Evolutionary conservation across 2,113 vertebrate genomes (phyloP), one percentile per base, ranked within the genome.

Genomic region (Pteropus alecto): DNA sequence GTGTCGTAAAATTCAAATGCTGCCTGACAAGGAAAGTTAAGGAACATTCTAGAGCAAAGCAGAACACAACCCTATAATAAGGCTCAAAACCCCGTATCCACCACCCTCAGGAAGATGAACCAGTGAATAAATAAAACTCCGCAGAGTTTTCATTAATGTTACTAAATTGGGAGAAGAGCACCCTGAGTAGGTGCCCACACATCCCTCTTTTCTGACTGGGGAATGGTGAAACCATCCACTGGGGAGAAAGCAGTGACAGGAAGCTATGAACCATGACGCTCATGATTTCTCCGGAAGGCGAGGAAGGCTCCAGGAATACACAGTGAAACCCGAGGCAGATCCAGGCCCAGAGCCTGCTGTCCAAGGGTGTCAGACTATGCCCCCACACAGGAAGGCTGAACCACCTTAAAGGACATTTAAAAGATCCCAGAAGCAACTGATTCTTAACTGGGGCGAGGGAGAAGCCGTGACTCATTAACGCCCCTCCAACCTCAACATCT

Each of bases 301-400:
- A 33, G 68, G 11, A 92, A 19, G 24, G 24, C 28, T 38, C 38
- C 9, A 19, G 35, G 10, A 19, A 13, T 0, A 63, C 14, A 19
- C 2, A 15, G 13, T 26, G 19, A 78, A 85, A 65, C 6, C 19
- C 5, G 1, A 19, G 58, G 71, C 21, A 93, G n/a, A 63, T 4
- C 84, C 0, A 18, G 84, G 58, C 51, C 63, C 87, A 67, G 19
- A 58, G 54, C 77, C 54, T 1, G 30, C n/a, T 4, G 18, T 14
- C 30, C 1, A 0, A 56, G 51, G 63, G 18, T 15, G 12, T 0
- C 81, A 14, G 12, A 9, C 19, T 14, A 3, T 3, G n/a, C 2
- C n/a, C 90, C 35, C 24, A 48, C 26, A 26, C 33, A 30, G 81
- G 63, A 87, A 68, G 67, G 10, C 9, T 2, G 33, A 60, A 5